Percentiles rank a stretch among this genome's conserved stretches.
phyloP scores from a whole-genome alignment of 2,888 invertebrate species.

The Disparrhopalites patrizii region DNA sequence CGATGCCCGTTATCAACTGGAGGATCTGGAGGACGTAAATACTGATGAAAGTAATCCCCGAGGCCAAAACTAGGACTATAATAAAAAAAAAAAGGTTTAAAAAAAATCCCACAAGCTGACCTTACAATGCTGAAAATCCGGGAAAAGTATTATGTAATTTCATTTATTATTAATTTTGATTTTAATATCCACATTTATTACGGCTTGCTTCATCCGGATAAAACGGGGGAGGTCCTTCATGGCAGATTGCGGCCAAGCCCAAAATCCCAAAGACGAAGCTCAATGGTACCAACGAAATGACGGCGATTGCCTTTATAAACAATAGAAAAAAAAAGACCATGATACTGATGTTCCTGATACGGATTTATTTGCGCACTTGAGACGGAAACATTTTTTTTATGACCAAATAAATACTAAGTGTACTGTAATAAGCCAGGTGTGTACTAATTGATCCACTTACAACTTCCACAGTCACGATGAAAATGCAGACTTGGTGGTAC shows the following conservation, averaged over 20 bases:
- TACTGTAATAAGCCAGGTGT: too few relatives aligned
- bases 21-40: conserved; percentile 8
- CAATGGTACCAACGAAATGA: background rate
- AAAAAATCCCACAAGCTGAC: too few relatives aligned
- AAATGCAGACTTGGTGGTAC: conserved; percentile 14
- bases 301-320: conserved; percentile 10
- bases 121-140: too few relatives aligned
- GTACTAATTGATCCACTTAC: background rate
- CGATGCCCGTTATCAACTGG: conserved; percentile 6
- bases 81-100: background rate
- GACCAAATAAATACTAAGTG: too few relatives aligned
- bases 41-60: background rate
- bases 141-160: too few relatives aligned
- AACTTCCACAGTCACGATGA: conserved; percentile 17
- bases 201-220: conserved; percentile 10
- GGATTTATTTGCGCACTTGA: too few relatives aligned
- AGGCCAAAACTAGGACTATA: conserved; percentile 4
- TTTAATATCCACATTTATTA: too few relatives aligned
- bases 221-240: conserved; percentile 1
- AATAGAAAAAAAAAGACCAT: background rate
- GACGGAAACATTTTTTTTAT: too few relatives aligned
- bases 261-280: conserved; percentile 10
- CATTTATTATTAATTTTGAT: too few relatives aligned
- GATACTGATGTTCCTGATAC: too few relatives aligned
- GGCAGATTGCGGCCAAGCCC: background rate